Base-by-base conservation (phyloP, 2,113 vertebrate species). In the Athene cunicularia region DNA sequence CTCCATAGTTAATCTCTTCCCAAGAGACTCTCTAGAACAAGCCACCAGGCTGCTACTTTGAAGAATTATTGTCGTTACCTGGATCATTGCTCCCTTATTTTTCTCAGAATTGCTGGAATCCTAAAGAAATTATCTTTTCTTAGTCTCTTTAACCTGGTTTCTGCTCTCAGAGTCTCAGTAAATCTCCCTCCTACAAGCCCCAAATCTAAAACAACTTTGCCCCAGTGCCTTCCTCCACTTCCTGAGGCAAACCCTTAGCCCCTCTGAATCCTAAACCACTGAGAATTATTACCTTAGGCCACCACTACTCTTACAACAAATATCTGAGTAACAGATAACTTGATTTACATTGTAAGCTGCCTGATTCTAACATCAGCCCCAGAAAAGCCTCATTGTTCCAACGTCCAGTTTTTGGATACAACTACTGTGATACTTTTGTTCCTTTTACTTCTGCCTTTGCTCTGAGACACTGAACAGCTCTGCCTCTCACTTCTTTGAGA, bases 361-460 rank as follows among this genome's bases (percentile, higher is more conserved):
- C 35, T 66, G 24, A 32, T 58, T 66, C 50, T 91, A 70, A 47
- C 52, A 85, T 32, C n/a, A 55, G 32, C 5, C 14, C 26, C 39
- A 27, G 41, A 75, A 74, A 71, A 81, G 4, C 14, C 14, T 22
- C 22, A 17, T 17, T 20, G 4, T 66, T 4, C n/a, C 0, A 0
- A 11, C 71, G 8, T 62, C 22, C 0, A 1, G 8, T 26, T 49
- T 85, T 84, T 50, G 37, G 9, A 53, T 68, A 59, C 24, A 66
- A 6, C 14, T 72, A 17, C 41, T 43, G 8, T 72, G 58, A 56
- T 6, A 10, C 17, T 84, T 86, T 12, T 50, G 4, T 8, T 77
- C 50, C 12, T 90, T 89, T 77, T 50, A 14, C 6, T 84, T 80
- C 70, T 85, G 17, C 14, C 17, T 89, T 66, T 67, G 1, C 37